Conservation (phyloP, 2,113 vertebrate genomes). For the Tympanuchus pallidicinctus region DNA sequence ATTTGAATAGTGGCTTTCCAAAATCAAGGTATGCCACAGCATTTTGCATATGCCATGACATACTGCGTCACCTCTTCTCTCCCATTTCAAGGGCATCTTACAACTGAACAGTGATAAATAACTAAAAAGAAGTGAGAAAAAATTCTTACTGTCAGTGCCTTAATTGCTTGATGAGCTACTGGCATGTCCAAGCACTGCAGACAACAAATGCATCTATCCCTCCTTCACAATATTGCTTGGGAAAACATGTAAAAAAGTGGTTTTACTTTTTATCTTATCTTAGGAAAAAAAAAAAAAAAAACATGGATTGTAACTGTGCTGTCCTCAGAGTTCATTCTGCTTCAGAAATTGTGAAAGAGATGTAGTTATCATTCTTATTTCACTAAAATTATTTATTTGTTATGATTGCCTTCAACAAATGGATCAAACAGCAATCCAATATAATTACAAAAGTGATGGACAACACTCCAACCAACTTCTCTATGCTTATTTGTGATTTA, state of each 20-base stretch:
- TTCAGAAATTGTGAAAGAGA: background rate
- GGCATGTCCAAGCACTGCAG: fast-evolving
- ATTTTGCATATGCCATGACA: background rate
- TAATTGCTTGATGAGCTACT: background rate
- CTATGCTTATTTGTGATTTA: background rate
- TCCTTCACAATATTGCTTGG: background rate
- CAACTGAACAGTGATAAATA: background rate
- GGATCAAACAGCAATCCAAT: background rate
- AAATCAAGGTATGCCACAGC: background rate
- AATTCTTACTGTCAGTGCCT: background rate
- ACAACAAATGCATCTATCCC: background rate
- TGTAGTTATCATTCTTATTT: background rate
- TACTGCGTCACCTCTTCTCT: background rate
- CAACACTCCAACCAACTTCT: background rate
- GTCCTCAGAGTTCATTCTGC: background rate
- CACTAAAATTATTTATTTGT: background rate
- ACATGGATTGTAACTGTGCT: background rate
- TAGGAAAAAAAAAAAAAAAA: background rate
- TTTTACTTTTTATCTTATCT: background rate
- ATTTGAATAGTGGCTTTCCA: background rate
- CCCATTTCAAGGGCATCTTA: background rate
- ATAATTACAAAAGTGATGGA: background rate
- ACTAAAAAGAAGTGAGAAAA: background rate
- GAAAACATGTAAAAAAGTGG: background rate
- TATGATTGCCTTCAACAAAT: background rate